Percentiles rank a stretch among this genome's conserved stretches.
Evolutionary conservation across 2,888 invertebrate species (phyloP).

Genomic region (Hybos culiciformis): DNA sequence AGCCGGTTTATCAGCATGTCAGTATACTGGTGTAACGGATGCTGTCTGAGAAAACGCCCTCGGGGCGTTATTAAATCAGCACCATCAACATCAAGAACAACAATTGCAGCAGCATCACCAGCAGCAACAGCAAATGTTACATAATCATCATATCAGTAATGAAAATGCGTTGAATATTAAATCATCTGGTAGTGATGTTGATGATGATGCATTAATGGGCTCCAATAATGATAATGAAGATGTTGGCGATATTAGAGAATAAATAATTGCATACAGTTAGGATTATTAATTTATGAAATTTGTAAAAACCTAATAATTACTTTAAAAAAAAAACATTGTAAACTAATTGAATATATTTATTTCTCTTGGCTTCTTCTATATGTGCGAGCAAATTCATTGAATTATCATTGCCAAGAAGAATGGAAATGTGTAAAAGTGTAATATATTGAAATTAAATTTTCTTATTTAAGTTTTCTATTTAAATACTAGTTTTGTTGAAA

Average conservation of each 20-base stretch:
- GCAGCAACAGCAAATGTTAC: slow-evolving; percentile 13
- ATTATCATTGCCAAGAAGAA: no score
- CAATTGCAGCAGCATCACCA: slow-evolving; percentile 17
- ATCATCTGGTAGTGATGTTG: slow-evolving; percentile 12
- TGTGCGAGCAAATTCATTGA: no score
- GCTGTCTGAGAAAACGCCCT: slow-evolving; percentile 65
- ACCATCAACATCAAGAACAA: slow-evolving; percentile 25
- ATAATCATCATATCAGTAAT: slow-evolving; percentile 3
- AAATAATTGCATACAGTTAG: no score
- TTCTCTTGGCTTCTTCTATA: no score
- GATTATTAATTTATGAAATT: no score
- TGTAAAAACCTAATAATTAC: no score
- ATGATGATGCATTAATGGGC: slow-evolving; percentile 15
- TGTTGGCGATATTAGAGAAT: slow-evolving; percentile 32
- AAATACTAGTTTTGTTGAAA: no score
- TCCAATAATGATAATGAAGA: slow-evolving; percentile 23
- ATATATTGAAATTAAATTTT: no score
- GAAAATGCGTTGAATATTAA: slow-evolving; percentile 2
- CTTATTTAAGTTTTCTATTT: no score
- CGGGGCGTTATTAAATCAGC: slow-evolving; percentile 44
- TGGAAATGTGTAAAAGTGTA: no score
- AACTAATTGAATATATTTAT: no score
- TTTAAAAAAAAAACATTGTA: no score
- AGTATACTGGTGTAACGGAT: slow-evolving; percentile 57
- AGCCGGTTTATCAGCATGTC: slow-evolving; percentile 60